Evolutionary conservation across 2,113 vertebrate genomes (phyloP), one percentile per base, ranked within the genome.

Genomic region (Toxotes jaculatrix): DNA sequence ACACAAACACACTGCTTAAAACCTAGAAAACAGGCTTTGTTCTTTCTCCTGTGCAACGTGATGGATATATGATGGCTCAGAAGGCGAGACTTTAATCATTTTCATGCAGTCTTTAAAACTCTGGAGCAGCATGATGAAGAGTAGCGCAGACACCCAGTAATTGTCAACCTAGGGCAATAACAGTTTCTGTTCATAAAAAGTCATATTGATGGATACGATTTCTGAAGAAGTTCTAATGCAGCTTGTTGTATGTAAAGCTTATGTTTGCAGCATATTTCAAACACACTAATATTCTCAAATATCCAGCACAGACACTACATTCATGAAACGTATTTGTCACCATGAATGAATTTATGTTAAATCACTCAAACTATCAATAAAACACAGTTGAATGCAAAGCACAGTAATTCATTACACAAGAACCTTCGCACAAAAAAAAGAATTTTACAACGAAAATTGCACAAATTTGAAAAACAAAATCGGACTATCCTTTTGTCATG

Each of bases 11-110:
- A 80, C 80, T 80, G 78, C 57, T 53, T 70, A 64, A 82, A 85
- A 79, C 77, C 60, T 55, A 62, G 86, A 89, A 32, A 82, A 78
- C 64, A 83, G 72, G 47, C 57, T 84, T 82, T 91, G 68, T 82
- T 91, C 66, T 67, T 77, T 43, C 47, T 38, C 53, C 32, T 16
- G 23, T 23, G 27, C 82, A 61, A 65, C 38, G 74, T 53, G 27
- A 32, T 81, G 67, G 77, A 70, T 68, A 13, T 77, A 61, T 63
- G 57, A 64, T 12, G 62, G 61, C 59, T 83, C 61, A 45, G 55
- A 60, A 67, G 84, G 27, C 36, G n/a, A 55, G 57, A 47, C 60
- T 70, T 77, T 57, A 80, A 79, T 85, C 31, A 66, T 77, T 80
- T 62, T 79, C 73, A 73, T 61, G 68, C 14, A 32, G n/a, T 38